Conservation (phyloP, 2,888 invertebrate genomes). For the Cheilosia vulpina region DNA sequence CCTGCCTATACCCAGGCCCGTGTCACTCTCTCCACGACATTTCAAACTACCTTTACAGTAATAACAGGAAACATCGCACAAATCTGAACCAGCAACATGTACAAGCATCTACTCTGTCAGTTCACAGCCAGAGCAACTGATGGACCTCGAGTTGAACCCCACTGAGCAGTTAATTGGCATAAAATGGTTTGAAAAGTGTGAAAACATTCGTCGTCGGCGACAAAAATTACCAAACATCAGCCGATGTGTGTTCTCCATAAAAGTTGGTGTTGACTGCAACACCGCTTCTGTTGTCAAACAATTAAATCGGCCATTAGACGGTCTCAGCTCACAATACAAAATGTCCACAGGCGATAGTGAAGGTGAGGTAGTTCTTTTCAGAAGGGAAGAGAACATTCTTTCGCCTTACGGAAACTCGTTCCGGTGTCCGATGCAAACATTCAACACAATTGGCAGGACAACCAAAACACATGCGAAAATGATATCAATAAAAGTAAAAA, state of each 20-base stretch:
- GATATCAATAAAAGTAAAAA: constrained; percentile 1
- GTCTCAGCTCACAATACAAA: constrained; percentile 51
- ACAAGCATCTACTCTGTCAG: not conserved
- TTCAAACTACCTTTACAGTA: too few species aligned
- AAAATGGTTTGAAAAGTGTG: constrained; percentile 50
- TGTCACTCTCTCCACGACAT: too few species aligned
- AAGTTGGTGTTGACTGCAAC: constrained; percentile 39
- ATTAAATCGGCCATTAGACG: constrained; percentile 56
- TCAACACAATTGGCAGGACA: not conserved
- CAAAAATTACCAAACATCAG: constrained; percentile 25
- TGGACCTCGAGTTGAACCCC: constrained; percentile 26
- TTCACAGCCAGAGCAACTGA: not conserved
- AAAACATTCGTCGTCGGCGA: constrained; percentile 35
- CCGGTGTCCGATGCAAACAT: constrained; percentile 21
- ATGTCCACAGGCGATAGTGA: constrained; percentile 35
- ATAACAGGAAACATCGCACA: not conserved
- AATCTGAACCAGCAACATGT: constrained; percentile 17
- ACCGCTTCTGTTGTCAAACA: constrained; percentile 57
- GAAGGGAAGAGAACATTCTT: constrained; percentile 21
- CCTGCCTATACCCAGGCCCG: too few species aligned
- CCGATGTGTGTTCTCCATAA: not conserved
- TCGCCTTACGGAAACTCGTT: constrained; percentile 24
- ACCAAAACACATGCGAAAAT: constrained; percentile 19
- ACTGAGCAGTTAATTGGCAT: constrained; percentile 52
- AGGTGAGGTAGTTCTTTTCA: not conserved